These are phyloP conservation scores for Tiphia femorata DNA, from an alignment of 2,888 invertebrate species.

Conservation along the genomic window DNA sequence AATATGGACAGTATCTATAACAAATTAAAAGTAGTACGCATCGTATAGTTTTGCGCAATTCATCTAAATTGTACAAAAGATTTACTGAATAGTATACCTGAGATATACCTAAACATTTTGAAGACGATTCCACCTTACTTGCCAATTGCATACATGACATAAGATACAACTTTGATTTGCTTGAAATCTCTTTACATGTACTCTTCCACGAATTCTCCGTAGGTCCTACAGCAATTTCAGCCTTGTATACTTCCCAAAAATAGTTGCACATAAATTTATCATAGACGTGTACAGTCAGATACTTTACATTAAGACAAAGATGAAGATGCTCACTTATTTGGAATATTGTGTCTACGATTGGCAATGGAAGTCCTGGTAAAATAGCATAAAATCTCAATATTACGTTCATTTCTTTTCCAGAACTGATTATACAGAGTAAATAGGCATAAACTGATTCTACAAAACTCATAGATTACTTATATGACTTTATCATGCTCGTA, in stretches of 20 bases:
- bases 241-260: conserved; percentile 46
- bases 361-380: conserved; percentile 47
- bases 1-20: conserved; percentile 51
- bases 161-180: conserved; percentile 50
- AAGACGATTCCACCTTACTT: conserved; percentile 58
- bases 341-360: conserved; percentile 51
- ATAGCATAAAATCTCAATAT: no score
- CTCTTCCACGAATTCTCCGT: conserved; percentile 34
- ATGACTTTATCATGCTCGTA: no score
- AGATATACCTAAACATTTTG: conserved; percentile 39
- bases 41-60: neutral
- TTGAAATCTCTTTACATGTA: conserved; percentile 39
- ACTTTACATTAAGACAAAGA: conserved; percentile 49
- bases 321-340: conserved; percentile 48
- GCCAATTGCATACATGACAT: conserved; percentile 62
- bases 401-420: no score
- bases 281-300: conserved; percentile 57
- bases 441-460: no score
- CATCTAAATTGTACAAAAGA: neutral
- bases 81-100: conserved; percentile 46
- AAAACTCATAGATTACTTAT: no score
- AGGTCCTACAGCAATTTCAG: conserved; percentile 2
- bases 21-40: neutral
- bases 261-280: conserved; percentile 56
- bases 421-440: no score